Evolutionary conservation across 2,888 invertebrate species (phyloP).

Genomic region (Synergus umbraculus): DNA sequence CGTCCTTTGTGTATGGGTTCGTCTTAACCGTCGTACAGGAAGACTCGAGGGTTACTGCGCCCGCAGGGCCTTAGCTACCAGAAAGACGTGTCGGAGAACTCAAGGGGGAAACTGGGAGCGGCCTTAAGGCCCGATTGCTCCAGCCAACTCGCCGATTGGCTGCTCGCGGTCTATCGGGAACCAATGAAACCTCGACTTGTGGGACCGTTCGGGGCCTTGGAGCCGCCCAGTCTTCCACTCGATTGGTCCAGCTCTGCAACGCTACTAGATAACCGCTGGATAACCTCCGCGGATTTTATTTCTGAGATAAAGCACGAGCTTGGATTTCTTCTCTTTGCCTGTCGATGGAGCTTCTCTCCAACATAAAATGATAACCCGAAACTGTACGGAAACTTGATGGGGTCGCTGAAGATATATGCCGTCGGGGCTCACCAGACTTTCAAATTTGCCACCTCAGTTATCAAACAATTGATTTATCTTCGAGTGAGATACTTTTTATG

Average conservation of each 20-base stretch:
- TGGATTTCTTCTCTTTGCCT: constrained; percentile 6
- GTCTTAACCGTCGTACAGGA: constrained; percentile 75
- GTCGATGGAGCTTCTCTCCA: background rate
- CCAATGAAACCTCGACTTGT: constrained; percentile 51
- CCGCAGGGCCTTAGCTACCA: constrained; percentile 77
- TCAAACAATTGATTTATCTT: background rate
- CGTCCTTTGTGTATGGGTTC: constrained; percentile 67
- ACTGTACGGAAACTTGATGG: constrained; percentile 11
- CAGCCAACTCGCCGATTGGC: constrained; percentile 52
- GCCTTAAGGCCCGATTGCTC: constrained; percentile 60
- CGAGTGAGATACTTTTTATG: background rate
- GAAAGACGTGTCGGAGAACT: constrained; percentile 64
- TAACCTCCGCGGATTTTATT: constrained; percentile 63
- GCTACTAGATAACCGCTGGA: constrained; percentile 46
- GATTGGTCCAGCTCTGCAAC: constrained; percentile 60
- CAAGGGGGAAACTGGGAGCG: constrained; percentile 59
- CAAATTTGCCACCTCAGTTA: background rate
- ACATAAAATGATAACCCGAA: background rate
- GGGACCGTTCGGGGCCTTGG: constrained; percentile 39
- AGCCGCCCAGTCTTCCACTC: constrained; percentile 47
- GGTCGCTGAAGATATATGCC: background rate
- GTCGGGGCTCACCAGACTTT: background rate
- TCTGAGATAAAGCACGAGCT: constrained; percentile 61
- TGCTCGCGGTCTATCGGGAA: constrained; percentile 24
- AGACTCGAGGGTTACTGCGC: constrained; percentile 77